Base-by-base conservation (phyloP, 53 echinoderm and acorn worm species). In the Arbacia lixula region DNA sequence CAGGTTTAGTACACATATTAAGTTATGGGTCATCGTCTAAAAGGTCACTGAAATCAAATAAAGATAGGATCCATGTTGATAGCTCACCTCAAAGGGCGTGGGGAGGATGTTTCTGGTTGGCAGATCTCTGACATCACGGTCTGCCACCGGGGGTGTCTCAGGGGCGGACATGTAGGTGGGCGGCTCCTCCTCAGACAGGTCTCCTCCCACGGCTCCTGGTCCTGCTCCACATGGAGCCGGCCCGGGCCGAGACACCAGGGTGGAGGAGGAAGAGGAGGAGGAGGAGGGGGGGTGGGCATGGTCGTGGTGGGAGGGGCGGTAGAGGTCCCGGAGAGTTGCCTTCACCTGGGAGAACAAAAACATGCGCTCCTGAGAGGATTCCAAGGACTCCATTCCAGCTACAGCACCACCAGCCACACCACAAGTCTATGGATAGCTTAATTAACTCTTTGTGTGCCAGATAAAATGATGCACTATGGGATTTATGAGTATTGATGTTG, bases 321-420 rank as follows among this genome's bases (percentile, higher is more conserved):
- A 63, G 16, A 81, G 64, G 64, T 81, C 82, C 39, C 82, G 62
- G 2, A 81, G 64, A 5, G 82, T 81, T 12, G 82, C 82, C 49
- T 81, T 81, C 4, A 77, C 78, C 78, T 77, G 60, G 12, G 24
- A n/a, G n/a, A n/a, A n/a, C n/a, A n/a, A n/a, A n/a, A n/a, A n/a
- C n/a, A n/a, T n/a, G n/a, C n/a, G n/a, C n/a, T n/a, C n/a, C n/a
- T n/a, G n/a, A n/a, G n/a, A n/a, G n/a, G n/a, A n/a, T n/a, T n/a
- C n/a, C n/a, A n/a, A n/a, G n/a, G n/a, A n/a, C n/a, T n/a, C n/a
- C n/a, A n/a, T n/a, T n/a, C n/a, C n/a, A n/a, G n/a, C n/a, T n/a
- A n/a, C n/a, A n/a, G n/a, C n/a, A n/a, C n/a, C n/a, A n/a, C n/a
- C n/a, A n/a, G n/a, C n/a, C n/a, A n/a, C n/a, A n/a, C n/a, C n/a